Conservation (phyloP, 2,888 invertebrate species). For the Pomacea canaliculata region DNA sequence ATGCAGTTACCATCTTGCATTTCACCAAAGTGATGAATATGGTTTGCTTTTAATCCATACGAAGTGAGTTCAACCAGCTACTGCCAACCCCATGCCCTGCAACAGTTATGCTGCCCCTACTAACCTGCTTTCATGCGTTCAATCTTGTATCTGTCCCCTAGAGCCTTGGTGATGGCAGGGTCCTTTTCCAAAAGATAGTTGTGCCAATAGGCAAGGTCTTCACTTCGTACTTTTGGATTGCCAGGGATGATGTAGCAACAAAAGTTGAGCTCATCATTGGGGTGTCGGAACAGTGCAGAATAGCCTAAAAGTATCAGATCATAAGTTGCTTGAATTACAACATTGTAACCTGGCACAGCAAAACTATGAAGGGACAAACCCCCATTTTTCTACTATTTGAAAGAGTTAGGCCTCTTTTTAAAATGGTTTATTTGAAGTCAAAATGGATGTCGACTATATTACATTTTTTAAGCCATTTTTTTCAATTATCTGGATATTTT, state of each 20-base stretch:
- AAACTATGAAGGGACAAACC: too few species aligned
- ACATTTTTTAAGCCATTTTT: too few species aligned
- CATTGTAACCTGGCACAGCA: too few species aligned
- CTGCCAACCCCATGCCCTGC: too few species aligned
- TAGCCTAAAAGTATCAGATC: constrained; percentile 45
- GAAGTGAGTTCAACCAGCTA: too few species aligned
- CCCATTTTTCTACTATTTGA: too few species aligned
- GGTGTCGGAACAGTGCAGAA: constrained; percentile 57
- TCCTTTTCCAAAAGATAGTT: constrained; percentile 50
- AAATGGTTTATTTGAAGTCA: too few species aligned
- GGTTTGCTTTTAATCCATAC: too few species aligned
- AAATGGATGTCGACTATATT: too few species aligned
- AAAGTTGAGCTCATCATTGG: constrained; percentile 55
- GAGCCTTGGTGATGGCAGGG: constrained; percentile 51
- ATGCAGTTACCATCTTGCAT: too few species aligned
- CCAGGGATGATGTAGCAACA: constrained; percentile 61
- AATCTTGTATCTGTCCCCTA: constrained; percentile 50
- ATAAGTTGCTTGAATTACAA: neutral
- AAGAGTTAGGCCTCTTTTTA: too few species aligned
- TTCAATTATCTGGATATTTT: neutral
- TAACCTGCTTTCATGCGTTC: constrained; percentile 61
- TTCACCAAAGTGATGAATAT: too few species aligned
- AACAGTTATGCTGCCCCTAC: neutral
- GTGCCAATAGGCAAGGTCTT: constrained; percentile 57
- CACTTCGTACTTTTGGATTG: constrained; percentile 52